phyloP scores from a whole-genome alignment of 2,888 invertebrate genomes.

The Pachymerium ferrugineum region DNA sequence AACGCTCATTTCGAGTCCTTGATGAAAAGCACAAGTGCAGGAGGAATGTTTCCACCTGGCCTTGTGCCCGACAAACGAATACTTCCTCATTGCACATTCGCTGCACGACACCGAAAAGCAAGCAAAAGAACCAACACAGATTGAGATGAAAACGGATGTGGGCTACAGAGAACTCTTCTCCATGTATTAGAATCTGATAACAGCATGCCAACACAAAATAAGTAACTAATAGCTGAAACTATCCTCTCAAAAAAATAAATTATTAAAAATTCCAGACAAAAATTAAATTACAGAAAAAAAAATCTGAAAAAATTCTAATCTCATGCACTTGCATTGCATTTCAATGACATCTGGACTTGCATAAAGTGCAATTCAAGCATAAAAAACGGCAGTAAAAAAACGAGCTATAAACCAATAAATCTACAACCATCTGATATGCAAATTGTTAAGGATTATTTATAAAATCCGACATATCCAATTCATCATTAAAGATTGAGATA shows the following conservation, averaged over 20 bases:
- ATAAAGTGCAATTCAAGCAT: not conserved
- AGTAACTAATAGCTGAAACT: too few species aligned
- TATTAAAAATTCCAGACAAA: too few species aligned
- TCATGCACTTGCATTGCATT: not conserved
- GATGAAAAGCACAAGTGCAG: conserved; percentile 21
- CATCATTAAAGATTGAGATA: conserved; percentile 7
- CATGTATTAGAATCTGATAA: not conserved
- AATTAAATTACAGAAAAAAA: not conserved
- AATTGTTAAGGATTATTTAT: conserved; percentile 12
- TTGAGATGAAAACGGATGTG: conserved; percentile 27
- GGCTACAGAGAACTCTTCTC: not conserved
- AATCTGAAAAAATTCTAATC: not conserved
- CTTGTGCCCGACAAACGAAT: conserved; percentile 18
- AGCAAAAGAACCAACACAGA: conserved; percentile 23
- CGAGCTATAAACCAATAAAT: not conserved
- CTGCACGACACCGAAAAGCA: conserved; percentile 2
- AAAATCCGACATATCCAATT: not conserved
- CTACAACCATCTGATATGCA: conserved; percentile 7
- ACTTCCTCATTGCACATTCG: conserved; percentile 21
- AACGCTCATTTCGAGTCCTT: conserved; percentile 18
- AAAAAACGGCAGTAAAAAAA: not conserved
- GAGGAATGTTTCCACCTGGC: conserved; percentile 21
- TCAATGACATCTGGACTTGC: not conserved
- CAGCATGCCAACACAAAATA: not conserved
- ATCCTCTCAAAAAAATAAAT: too few species aligned